Conservation (phyloP, 1,140 invertebrate species). For the Zophobas atratus region DNA sequence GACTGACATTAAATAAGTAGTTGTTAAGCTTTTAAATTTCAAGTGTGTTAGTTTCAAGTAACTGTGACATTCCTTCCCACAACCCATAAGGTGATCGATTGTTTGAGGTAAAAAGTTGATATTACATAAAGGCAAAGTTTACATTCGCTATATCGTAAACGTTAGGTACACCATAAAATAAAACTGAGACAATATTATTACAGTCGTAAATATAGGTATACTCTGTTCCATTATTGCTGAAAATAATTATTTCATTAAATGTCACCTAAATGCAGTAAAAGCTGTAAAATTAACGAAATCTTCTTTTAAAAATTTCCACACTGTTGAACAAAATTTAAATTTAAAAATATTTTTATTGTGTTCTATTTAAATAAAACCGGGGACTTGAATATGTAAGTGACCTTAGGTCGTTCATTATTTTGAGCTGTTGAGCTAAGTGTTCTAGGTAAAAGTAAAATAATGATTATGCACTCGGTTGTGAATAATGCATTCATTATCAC, state of each 20-base stretch:
- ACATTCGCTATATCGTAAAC: background rate
- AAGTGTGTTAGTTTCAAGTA: conserved; percentile 4
- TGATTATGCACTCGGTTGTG: background rate
- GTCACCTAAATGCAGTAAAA: too few species aligned
- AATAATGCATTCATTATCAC: too few species aligned
- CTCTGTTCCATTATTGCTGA: too few species aligned
- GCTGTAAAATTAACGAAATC: too few species aligned
- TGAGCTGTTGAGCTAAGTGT: background rate
- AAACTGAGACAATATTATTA: background rate
- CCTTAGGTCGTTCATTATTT: background rate
- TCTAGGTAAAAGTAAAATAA: background rate
- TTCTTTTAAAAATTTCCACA: background rate
- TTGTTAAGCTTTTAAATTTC: background rate
- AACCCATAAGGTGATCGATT: conserved; percentile 1
- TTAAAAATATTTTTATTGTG: conserved; percentile 2
- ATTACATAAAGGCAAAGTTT: background rate
- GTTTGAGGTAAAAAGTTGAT: conserved; percentile 1
- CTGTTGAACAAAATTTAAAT: background rate
- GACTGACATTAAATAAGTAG: background rate
- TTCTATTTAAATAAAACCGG: conserved; percentile 3
- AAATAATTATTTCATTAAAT: too few species aligned
- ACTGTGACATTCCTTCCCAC: conserved; percentile 12
- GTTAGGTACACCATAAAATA: background rate
- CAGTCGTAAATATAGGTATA: too few species aligned
- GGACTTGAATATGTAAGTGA: background rate